phyloP scores from a whole-genome alignment of 37 sponge, comb jelly and placozoan species.

The Eunapius fragilis region DNA sequence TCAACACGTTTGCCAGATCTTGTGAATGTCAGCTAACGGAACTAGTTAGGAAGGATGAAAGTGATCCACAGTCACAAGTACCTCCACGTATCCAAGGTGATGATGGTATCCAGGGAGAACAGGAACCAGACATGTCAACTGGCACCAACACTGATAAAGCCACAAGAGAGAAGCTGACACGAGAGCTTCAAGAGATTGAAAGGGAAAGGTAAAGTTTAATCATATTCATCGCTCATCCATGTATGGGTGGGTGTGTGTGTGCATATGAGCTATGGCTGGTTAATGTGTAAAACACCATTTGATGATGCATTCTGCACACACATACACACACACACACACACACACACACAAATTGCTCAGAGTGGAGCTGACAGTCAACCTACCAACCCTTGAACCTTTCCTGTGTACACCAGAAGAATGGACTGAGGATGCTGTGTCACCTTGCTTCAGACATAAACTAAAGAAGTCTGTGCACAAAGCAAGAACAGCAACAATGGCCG shows the following conservation, averaged over 20 bases:
- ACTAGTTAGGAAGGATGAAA: not conserved
- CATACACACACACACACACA: not conserved
- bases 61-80: not conserved
- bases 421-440: not conserved
- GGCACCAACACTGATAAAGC: not conserved
- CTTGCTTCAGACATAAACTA: not conserved
- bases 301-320: too few species aligned
- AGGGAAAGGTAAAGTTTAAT: constrained; percentile 54
- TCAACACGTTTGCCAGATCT: constrained; percentile 32
- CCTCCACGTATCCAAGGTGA: not conserved
- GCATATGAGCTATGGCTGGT: not conserved
- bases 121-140: not conserved
- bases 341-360: constrained; percentile 4
- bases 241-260: too few species aligned
- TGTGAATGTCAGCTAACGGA: constrained; percentile 31
- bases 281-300: too few species aligned
- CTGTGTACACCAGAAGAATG: not conserved
- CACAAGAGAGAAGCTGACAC: constrained; percentile 29
- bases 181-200: constrained; percentile 50
- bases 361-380: constrained; percentile 62
- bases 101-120: not conserved
- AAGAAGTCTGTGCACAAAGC: not conserved
- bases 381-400: constrained; percentile 73
- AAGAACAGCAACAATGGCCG: not conserved
- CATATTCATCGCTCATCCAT: not conserved